Base-by-base conservation (phyloP, 1,140 invertebrate genomes). In the Heliothis virescens region DNA sequence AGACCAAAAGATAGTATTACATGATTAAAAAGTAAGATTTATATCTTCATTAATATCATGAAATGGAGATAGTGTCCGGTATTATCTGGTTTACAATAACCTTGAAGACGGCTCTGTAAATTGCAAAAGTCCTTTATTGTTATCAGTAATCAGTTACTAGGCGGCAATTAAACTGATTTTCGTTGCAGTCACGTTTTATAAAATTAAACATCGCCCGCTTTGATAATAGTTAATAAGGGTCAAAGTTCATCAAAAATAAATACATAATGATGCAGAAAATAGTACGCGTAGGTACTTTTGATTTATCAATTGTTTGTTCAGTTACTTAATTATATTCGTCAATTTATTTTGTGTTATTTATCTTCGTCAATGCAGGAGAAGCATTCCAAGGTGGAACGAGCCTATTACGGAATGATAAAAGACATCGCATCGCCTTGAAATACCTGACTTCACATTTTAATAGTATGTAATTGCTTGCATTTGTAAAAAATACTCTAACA, bases 401-500 rank as follows among this genome's bases (percentile, higher is more conserved):
- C 34, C 34, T 41, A 41, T 47, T n/a, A 67, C 10, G 48, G 16
- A 29, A 72, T 72, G 69, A 72, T 29, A 72, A 55, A 72, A 72
- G 11, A 72, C 26, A 26, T 9, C 1, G 57, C 41, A 15, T 41
- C 1, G 18, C 52, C 53, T 73, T 73, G 10, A 29, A 73, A 73
- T 53, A 71, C 34, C 62, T 47, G 41, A 18, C 21, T 13, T 26
- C 18, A 15, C 18, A 57, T 73, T 73, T 73, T 11, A 73, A 41
- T 26, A 4, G 48, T 16, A 34, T 57, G 11, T 41, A 55, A 16
- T 13, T 29, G 53, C n/a, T 55, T 41, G 57, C 52, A 26, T 57
- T 72, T 57, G 55, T 41, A 15, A 72, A 72, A 72, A 72, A 16
- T 60, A 41, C 47, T 41, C 48, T 16, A 75, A 74, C 34, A 55